Percentiles rank a stretch among this genome's conserved stretches.
Evolutionary conservation across 2,797 vertebrate species (phyloP).

Genomic region (Basileuterus tristriatus): DNA sequence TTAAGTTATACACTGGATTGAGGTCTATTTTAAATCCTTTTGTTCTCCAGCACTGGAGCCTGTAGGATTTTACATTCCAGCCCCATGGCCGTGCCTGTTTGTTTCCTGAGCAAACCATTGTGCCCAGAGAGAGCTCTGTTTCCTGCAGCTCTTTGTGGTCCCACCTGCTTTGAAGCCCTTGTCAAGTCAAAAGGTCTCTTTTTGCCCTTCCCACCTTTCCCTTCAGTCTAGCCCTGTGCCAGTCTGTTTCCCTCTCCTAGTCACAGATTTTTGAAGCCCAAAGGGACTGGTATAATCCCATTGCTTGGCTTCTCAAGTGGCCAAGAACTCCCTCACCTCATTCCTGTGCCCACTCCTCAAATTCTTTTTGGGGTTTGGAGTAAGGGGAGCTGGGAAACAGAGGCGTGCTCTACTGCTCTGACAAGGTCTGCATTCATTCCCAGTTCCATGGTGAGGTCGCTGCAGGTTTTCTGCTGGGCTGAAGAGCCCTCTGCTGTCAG

Average conservation of each 20-base stretch:
- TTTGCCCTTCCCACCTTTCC: background rate
- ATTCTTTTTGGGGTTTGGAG: background rate
- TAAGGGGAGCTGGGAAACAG: background rate
- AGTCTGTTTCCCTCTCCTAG: background rate
- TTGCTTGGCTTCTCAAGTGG: background rate
- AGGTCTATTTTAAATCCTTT: background rate
- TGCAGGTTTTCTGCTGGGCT: background rate
- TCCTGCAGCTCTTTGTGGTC: background rate
- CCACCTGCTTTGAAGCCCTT: background rate
- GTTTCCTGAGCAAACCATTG: background rate
- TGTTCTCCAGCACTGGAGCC: background rate
- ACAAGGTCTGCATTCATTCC: background rate
- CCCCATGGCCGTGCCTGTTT: background rate
- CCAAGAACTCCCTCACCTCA: background rate
- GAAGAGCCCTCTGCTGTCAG: slow-evolving; percentile 40
- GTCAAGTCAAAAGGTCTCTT: background rate
- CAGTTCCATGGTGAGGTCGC: background rate
- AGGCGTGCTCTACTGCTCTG: background rate
- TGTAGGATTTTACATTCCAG: background rate
- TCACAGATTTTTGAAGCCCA: background rate
- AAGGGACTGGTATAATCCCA: background rate
- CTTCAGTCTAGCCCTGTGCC: background rate
- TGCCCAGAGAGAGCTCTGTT: background rate
- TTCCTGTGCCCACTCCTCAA: background rate
- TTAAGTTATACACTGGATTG: background rate